These are phyloP conservation scores for Hemicordylus capensis DNA, from an alignment of 2,113 vertebrate genomes.

Conservation along the genomic window DNA sequence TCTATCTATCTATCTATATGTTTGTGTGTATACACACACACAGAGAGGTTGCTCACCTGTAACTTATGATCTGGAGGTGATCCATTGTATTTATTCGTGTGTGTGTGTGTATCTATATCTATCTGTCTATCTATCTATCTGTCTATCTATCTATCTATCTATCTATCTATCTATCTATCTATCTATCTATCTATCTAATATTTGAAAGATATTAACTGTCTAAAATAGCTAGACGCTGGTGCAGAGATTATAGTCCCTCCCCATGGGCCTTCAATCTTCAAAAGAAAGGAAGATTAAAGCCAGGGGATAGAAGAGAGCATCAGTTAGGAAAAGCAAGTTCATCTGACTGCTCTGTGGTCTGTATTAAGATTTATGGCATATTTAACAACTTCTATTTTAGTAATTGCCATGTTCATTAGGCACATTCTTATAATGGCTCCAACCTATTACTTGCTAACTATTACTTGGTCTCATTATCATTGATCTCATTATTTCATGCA, in stretches of 20 bases:
- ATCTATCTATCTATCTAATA: too few relatives aligned
- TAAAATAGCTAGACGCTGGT: background rate
- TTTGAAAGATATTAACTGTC: too few relatives aligned
- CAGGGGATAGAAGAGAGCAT: background rate
- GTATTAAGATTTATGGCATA: conserved; percentile 4
- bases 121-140: too few relatives aligned
- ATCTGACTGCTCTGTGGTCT: background rate
- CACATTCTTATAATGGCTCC: background rate
- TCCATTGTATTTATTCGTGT: too few relatives aligned
- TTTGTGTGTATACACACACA: too few relatives aligned
- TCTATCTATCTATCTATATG: too few relatives aligned
- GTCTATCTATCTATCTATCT: too few relatives aligned
- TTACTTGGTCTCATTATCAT: background rate
- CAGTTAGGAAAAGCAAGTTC: background rate
- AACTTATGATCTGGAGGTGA: too few relatives aligned
- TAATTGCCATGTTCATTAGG: conserved; percentile 2
- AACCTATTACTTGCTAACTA: background rate
- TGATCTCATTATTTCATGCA: conserved; percentile 9
- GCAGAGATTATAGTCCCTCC: background rate
- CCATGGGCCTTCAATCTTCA: background rate
- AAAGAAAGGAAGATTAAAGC: background rate
- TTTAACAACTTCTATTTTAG: background rate
- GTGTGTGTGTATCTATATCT: too few relatives aligned
- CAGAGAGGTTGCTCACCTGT: too few relatives aligned
- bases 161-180: too few relatives aligned